phyloP scores from a whole-genome alignment of 2,888 invertebrate genomes.

The Melanchra persicariae region DNA sequence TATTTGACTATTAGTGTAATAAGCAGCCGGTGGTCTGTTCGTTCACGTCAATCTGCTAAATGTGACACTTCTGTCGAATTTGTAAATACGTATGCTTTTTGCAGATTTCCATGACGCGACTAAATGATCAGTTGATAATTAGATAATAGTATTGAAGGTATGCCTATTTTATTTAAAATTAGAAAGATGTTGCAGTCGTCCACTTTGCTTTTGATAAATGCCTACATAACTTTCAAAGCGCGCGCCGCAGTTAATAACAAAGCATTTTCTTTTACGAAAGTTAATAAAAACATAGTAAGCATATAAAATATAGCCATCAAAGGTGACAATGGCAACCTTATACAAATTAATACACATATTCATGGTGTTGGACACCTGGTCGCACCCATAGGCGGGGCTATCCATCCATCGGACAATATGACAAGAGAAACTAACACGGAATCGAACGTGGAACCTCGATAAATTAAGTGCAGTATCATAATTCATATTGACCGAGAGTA shows the following conservation, averaged over 20 bases:
- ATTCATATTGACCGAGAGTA: conserved; percentile 71
- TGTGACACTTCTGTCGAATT: conserved; percentile 21
- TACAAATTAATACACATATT: conserved; percentile 64
- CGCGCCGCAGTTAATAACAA: conserved; percentile 3
- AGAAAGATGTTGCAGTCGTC: background rate
- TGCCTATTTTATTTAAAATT: background rate
- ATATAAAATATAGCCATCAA: conserved; percentile 42
- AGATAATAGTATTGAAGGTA: background rate
- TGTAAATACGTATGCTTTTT: conserved; percentile 8
- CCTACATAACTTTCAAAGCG: conserved; percentile 10
- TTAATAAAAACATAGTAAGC: conserved; percentile 17
- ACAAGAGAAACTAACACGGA: conserved; percentile 82
- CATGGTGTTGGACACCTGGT: conserved; percentile 51
- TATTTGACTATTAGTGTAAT: conserved; percentile 33
- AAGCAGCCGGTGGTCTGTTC: conserved; percentile 21
- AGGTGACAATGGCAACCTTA: conserved; percentile 43
- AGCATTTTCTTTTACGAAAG: conserved; percentile 26
- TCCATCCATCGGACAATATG: conserved; percentile 71
- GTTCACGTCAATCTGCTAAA: conserved; percentile 36
- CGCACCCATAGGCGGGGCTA: conserved; percentile 63
- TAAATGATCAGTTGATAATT: background rate
- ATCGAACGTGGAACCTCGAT: conserved; percentile 76
- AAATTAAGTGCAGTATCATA: conserved; percentile 82
- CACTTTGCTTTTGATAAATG: conserved; percentile 15
- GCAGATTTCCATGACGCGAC: conserved; percentile 14